Percentiles rank a stretch among this genome's conserved stretches.
Conservation (phyloP, 2,797 vertebrate species). For the Podarcis siculus region DNA sequence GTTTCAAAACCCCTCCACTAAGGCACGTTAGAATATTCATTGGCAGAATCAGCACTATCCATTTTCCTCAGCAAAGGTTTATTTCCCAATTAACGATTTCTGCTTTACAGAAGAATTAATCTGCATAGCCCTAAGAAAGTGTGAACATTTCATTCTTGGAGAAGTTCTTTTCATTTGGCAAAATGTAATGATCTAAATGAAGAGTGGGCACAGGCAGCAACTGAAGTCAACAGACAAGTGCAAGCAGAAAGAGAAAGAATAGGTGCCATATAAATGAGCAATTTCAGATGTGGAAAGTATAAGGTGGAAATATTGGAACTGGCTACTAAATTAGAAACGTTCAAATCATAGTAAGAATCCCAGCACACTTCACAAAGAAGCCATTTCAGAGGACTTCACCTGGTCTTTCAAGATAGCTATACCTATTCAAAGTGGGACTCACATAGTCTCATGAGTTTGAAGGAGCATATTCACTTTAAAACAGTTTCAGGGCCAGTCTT, state of each 20-base stretch:
- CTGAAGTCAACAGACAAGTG: conserved; percentile 38
- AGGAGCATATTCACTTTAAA: background rate
- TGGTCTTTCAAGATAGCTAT: background rate
- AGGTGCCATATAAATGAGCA: conserved; percentile 30
- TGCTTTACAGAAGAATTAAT: conserved; percentile 42
- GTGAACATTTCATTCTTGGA: conserved; percentile 16
- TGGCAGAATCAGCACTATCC: conserved; percentile 15
- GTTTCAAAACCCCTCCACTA: too few relatives aligned
- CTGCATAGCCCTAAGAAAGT: conserved; percentile 29
- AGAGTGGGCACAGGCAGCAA: conserved; percentile 11
- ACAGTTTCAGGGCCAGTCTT: too few relatives aligned
- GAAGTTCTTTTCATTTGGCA: conserved; percentile 39
- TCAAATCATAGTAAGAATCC: conserved; percentile 32
- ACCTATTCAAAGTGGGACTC: background rate
- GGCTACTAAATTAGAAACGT: conserved; percentile 12
- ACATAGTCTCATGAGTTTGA: background rate
- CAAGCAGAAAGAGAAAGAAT: conserved; percentile 1
- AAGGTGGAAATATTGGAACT: background rate
- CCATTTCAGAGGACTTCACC: background rate
- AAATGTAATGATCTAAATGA: conserved; percentile 20
- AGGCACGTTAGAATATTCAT: background rate
- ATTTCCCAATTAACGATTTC: conserved; percentile 31
- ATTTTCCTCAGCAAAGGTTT: conserved; percentile 25
- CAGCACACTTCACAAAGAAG: background rate
- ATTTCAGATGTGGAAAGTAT: conserved; percentile 32